Evolutionary conservation across 2,888 invertebrate genomes (phyloP).

Genomic region (Phortica magna): DNA sequence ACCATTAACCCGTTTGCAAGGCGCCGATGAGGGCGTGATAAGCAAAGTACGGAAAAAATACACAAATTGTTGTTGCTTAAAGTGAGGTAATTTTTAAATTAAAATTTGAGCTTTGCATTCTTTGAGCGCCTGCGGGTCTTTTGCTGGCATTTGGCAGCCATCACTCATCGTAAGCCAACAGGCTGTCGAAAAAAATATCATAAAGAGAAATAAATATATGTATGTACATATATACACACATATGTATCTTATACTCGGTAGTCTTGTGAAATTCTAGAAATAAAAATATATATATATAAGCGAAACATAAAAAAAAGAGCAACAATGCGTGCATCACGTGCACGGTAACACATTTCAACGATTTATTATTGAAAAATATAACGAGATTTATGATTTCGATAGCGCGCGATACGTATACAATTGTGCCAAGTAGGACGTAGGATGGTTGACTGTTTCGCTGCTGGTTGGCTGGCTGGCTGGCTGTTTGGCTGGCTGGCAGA

Average conservation of each 20-base stretch:
- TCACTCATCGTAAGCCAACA: background rate
- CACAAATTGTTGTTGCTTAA: too few species aligned
- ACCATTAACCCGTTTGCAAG: background rate
- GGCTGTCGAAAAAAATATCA: background rate
- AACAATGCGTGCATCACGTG: conserved; percentile 30
- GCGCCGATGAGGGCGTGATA: too few species aligned
- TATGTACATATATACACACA: background rate
- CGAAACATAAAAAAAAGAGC: background rate
- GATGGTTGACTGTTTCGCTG: too few species aligned
- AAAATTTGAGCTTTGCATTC: too few species aligned
- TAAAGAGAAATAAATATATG: background rate
- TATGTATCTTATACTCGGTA: conserved; percentile 5
- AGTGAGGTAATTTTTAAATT: too few species aligned
- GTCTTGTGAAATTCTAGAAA: conserved; percentile 11
- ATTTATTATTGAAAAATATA: conserved; percentile 47
- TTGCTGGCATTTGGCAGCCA: conserved; percentile 17
- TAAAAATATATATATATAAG: background rate
- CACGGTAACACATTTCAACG: conserved; percentile 34
- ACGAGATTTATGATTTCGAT: conserved; percentile 61
- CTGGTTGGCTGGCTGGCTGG: too few species aligned
- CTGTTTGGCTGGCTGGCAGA: too few species aligned
- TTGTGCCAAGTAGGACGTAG: too few species aligned
- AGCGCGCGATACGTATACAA: background rate
- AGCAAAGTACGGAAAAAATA: too few species aligned
- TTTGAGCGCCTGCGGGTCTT: background rate